Percentiles rank a stretch among this genome's conserved stretches.
Evolutionary conservation across 2,113 vertebrate species (phyloP).

Genomic region (Mus pahari): DNA sequence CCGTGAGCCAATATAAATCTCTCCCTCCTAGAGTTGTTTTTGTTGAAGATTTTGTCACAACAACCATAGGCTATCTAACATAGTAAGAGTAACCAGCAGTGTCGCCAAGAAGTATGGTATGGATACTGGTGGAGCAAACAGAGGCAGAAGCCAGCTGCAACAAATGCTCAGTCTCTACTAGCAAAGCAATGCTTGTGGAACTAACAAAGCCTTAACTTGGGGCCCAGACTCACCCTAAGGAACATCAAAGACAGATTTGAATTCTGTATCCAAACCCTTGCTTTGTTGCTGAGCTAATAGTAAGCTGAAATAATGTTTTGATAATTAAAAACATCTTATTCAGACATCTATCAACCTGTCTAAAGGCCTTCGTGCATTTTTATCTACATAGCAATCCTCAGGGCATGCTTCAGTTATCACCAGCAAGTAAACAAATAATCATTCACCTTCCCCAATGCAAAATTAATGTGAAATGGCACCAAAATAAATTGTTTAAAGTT

Average conservation of each 20-base stretch:
- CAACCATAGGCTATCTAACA: background rate
- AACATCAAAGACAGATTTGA: background rate
- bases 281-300: constrained; percentile 6
- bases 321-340: constrained; percentile 25
- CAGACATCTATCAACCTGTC: background rate
- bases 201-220: background rate
- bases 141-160: background rate
- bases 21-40: background rate
- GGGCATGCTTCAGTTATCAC: background rate
- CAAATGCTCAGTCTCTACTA: accelerated
- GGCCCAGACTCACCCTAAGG: background rate
- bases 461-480: constrained; percentile 50
- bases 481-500: constrained; percentile 56
- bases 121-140: background rate
- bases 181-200: background rate
- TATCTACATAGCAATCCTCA: background rate
- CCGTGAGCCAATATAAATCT: no score
- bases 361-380: constrained; percentile 27
- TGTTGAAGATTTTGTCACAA: background rate
- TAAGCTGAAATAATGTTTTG: background rate
- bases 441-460: constrained; percentile 1
- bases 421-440: constrained; percentile 34
- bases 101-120: background rate
- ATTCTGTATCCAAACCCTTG: background rate
- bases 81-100: background rate